Conservation (phyloP, 2,797 vertebrate genomes). For the Novumbra hubbsi region DNA sequence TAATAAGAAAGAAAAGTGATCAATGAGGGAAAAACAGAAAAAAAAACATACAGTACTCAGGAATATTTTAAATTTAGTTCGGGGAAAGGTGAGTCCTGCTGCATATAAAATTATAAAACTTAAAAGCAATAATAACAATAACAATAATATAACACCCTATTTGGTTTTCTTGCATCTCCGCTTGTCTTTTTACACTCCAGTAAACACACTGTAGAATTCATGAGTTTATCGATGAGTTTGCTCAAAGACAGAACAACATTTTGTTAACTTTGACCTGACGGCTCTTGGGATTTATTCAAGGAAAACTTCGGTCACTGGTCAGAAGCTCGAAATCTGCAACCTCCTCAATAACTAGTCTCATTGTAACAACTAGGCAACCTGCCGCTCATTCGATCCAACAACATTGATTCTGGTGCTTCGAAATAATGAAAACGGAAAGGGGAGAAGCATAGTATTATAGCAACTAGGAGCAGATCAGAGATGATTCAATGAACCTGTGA, state of each 20-base stretch:
- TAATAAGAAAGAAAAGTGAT: slow-evolving; percentile 60
- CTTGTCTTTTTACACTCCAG: slow-evolving; percentile 14
- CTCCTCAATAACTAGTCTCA: background rate
- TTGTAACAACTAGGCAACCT: background rate
- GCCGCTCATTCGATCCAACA: background rate
- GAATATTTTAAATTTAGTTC: background rate
- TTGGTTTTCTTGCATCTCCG: slow-evolving; percentile 27
- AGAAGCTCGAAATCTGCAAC: background rate
- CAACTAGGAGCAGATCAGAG: slow-evolving; percentile 53
- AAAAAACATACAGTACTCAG: slow-evolving; percentile 63
- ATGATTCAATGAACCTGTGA: background rate
- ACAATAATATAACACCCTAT: background rate
- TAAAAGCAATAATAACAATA: slow-evolving; percentile 13
- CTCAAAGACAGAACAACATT: background rate
- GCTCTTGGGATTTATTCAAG: too few species aligned
- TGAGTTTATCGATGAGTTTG: background rate
- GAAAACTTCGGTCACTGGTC: too few species aligned
- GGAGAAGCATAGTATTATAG: slow-evolving; percentile 27
- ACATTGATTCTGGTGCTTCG: background rate
- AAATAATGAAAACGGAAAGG: background rate
- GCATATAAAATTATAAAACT: slow-evolving; percentile 12
- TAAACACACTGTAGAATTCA: slow-evolving; percentile 10
- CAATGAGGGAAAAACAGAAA: slow-evolving; percentile 47
- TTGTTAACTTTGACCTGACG: too few species aligned
- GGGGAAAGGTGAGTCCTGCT: background rate